These are phyloP conservation scores for Lytechinus pictus DNA, from an alignment of 35 echinoderm and acorn worm species.

Conservation along the genomic window DNA sequence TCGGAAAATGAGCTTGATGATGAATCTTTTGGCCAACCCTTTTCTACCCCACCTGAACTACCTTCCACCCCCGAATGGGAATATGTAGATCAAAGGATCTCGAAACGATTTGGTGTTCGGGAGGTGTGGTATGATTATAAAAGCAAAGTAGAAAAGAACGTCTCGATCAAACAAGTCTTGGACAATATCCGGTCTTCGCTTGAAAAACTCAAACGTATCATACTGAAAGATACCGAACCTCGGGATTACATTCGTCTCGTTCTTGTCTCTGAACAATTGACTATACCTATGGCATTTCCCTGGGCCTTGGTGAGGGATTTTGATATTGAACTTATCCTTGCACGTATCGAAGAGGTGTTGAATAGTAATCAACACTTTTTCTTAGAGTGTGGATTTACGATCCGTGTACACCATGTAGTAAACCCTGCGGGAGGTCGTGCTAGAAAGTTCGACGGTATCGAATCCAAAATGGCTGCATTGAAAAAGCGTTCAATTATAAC, in stretches of 20 bases:
- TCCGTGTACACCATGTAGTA: neutral
- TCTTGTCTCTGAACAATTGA: slow-evolving; percentile 12
- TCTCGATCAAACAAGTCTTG: neutral
- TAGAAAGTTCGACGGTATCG: neutral
- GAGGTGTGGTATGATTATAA: slow-evolving; percentile 36
- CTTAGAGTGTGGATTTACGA: neutral
- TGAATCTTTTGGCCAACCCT: too few relatives aligned
- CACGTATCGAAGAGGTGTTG: slow-evolving; percentile 17
- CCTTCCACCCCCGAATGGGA: neutral
- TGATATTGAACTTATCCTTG: neutral
- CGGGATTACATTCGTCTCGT: neutral
- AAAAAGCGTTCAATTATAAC: neutral
- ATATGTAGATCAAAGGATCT: neutral
- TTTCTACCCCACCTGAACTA: too few relatives aligned
- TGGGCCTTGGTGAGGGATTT: neutral
- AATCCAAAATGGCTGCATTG: neutral
- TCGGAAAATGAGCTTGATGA: too few relatives aligned
- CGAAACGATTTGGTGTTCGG: neutral
- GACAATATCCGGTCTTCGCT: neutral
- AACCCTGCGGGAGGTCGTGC: neutral
- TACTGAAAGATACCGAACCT: neutral
- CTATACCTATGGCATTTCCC: neutral
- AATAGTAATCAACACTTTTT: slow-evolving; percentile 32
- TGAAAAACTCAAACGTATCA: neutral
- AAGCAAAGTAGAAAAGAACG: neutral